Base-by-base conservation (phyloP, 2,113 vertebrate genomes). In the Pituophis catenifer region DNA sequence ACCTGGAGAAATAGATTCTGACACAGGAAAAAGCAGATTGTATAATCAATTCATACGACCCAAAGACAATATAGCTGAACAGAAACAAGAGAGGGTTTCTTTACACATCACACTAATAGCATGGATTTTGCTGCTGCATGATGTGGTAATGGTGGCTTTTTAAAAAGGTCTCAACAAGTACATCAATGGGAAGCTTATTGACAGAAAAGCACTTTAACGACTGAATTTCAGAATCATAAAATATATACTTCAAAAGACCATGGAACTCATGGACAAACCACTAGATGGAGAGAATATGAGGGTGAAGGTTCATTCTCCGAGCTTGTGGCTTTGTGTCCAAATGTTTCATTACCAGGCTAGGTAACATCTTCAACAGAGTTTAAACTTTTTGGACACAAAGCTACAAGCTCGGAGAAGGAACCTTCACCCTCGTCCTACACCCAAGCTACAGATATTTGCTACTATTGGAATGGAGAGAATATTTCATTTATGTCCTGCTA, bases 1-100 rank as follows among this genome's bases (percentile, higher is more conserved):
- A 91, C 91, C 50, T 95, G 92, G 91, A 48, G 95, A 93, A 33
- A 94, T 70, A 1, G 24, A 9, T 65, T 96, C 11, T 52, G 58
- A 95, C 52, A 93, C 53, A 13, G n/a, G 88, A 62, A 86, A 88
- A 97, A 95, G 29, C 23, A 94, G 96, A 91, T 90, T 29, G 75
- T 44, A 24, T 52, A 89, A 94, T 90, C 92, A 91, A 26, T 3
- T 58, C 8, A 92, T 89, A 54, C 3, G 93, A 52, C 0, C 0
- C 2, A 8, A 92, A 91, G 21, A 26, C 88, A 90, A 57, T 15
- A 33, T 50, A 17, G 12, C 12, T 24, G 3, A 75, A 75, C 17
- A 38, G 50, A 50, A 65, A 91, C 52, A 33, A 11, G 65, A 75
- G 7, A 54, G 19, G 24, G 9, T 11, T 91, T 75, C 26, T 75